phyloP scores from a whole-genome alignment of 2,888 invertebrate genomes.

The Hirudinaria manillensis region DNA sequence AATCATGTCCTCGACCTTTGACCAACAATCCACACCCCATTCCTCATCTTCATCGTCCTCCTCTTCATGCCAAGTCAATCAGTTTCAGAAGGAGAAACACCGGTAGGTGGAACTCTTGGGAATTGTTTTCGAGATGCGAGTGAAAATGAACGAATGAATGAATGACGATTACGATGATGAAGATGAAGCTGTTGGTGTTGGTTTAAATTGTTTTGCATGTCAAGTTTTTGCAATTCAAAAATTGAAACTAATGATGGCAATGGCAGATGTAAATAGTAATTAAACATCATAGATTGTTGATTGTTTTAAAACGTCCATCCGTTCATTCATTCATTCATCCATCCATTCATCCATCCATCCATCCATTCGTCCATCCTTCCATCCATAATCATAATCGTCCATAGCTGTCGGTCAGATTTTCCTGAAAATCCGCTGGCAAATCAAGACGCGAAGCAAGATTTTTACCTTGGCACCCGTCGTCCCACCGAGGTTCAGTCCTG shows the following conservation, averaged over 20 bases:
- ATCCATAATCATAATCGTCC: no score
- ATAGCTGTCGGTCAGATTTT: no score
- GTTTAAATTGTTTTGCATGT: no score
- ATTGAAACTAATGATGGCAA: no score
- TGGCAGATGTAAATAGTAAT: no score
- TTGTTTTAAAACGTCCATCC: not conserved
- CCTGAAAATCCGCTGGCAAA: no score
- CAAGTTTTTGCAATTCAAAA: no score
- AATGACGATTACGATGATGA: not conserved
- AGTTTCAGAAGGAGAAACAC: no score
- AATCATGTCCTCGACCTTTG: slow-evolving; percentile 54
- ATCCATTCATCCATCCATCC: not conserved
- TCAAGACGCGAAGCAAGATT: no score
- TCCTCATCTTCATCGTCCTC: slow-evolving; percentile 14
- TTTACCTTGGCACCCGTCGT: not conserved
- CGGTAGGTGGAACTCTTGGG: not conserved
- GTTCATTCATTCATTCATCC: not conserved
- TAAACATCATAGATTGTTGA: not conserved
- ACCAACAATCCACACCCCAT: not conserved
- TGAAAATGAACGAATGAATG: no score
- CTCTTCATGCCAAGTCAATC: not conserved
- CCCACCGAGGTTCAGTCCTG: not conserved
- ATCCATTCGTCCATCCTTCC: no score
- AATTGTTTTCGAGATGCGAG: not conserved
- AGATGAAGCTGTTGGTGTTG: no score